phyloP scores from a whole-genome alignment of 2,888 invertebrate genomes.

The Allygus modestus region DNA sequence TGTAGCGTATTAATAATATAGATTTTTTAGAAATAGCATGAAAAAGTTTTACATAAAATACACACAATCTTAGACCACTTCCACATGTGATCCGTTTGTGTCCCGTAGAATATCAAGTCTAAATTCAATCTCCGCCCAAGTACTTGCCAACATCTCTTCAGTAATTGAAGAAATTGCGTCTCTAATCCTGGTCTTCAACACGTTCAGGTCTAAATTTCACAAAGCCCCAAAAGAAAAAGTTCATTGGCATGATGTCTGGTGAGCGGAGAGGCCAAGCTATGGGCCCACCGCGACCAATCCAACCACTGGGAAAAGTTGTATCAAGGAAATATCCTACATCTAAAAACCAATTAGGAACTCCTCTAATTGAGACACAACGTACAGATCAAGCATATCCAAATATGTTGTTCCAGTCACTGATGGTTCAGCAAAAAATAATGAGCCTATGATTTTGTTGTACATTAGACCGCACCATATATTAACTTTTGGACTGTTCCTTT shows the following conservation, averaged over 20 bases:
- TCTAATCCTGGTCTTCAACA: background rate
- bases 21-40: background rate
- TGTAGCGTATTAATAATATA: no score
- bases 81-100: background rate
- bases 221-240: background rate
- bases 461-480: constrained; percentile 22
- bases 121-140: background rate
- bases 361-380: constrained; percentile 7
- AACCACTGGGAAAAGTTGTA: background rate
- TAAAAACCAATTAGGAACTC: constrained; percentile 5
- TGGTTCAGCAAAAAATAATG: background rate
- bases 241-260: background rate
- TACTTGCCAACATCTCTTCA: background rate
- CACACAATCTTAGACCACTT: background rate
- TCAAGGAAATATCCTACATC: background rate
- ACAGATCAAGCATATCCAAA: constrained; percentile 20
- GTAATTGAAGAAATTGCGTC: background rate
- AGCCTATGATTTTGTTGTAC: background rate
- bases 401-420: constrained; percentile 3
- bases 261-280: background rate
- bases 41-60: background rate
- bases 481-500: constrained; percentile 11
- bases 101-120: background rate
- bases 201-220: background rate
- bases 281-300: background rate